Base-by-base conservation (phyloP, 2,797 vertebrate species). In the Pangasius larnaudii region DNA sequence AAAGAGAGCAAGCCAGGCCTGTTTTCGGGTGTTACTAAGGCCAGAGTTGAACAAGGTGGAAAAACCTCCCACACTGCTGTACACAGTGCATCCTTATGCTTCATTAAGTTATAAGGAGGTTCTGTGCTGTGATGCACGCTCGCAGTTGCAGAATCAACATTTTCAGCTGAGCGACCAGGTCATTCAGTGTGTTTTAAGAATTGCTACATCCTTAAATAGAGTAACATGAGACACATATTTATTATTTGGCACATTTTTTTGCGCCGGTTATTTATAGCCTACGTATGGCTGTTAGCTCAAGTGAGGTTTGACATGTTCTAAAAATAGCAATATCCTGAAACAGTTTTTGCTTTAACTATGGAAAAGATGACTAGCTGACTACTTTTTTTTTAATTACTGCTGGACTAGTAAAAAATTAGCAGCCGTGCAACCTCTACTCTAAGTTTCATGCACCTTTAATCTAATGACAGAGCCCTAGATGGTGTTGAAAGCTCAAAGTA, bases 391-490 rank as follows among this genome's bases (percentile, higher is more conserved):
- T 18, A 46, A 77, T 33, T 79, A 19, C 5, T 33, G 2, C 10
- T 49, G 1, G 3, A 74, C 1, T 49, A 27, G 39, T 24, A 74
- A 46, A 46, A 79, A 79, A 30, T 30, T 18, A 30, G 27, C 13
- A 53, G 13, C 36, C 19, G 39, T 58, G 51, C 19, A 61, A 36
- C 22, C 1, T 42, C 3, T 51, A 49, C n/a, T n/a, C 5, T 75
- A 75, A 79, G 14, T 5, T 4, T 67, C 39, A 65, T 65, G 33
- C 36, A 59, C 14, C 2, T 85, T 85, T 85, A 61, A 77, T 71
- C 87, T 85, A 84, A 63, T 71, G 80, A 71, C 67, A 39, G 22
- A 71, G 42, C 61, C 51, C 7, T 51, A 51, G 7, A 77, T 51
- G 27, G 42, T 75, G 72, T 49, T 75, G 27, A n/a, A 77, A 30